Percentiles rank a stretch among this genome's conserved stretches.
phyloP scores from a whole-genome alignment of 1,140 invertebrate species.

The Macrobrachium nipponense region DNA sequence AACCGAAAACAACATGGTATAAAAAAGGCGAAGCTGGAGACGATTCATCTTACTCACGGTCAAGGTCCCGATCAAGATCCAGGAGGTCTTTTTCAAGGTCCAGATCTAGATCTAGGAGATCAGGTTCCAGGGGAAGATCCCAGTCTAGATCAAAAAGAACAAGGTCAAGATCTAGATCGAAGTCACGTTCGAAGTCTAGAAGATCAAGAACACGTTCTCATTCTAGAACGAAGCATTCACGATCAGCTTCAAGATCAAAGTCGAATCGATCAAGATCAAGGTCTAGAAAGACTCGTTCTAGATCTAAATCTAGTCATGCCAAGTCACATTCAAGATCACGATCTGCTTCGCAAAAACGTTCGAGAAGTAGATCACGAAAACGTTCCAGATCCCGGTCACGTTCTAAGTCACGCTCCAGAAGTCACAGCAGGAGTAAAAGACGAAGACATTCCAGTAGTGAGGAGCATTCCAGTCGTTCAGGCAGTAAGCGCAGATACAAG shows the following conservation, averaged over 20 bases:
- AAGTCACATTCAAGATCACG: not conserved
- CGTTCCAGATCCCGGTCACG: no score
- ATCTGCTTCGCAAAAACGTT: not conserved
- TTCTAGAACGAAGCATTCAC: not conserved
- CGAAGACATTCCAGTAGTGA: conserved; percentile 10
- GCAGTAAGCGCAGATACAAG: conserved; percentile 34
- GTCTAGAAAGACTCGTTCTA: not conserved
- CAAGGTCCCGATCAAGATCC: conserved; percentile 22
- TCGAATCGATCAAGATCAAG: conserved; percentile 10
- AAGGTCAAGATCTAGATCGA: conserved; percentile 19
- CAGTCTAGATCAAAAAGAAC: conserved; percentile 6
- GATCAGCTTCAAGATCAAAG: not conserved
- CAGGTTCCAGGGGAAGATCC: conserved; percentile 19
- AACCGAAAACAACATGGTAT: conserved; percentile 33
- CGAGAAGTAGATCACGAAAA: conserved; percentile 12
- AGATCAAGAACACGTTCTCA: conserved; percentile 12
- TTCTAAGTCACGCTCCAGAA: not conserved
- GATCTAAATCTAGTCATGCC: not conserved
- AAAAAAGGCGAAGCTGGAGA: conserved; percentile 14
- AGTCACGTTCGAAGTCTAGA: conserved; percentile 16
- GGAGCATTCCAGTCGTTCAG: conserved; percentile 63
- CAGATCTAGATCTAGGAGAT: conserved; percentile 42
- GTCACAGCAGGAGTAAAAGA: conserved; percentile 7
- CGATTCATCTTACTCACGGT: conserved; percentile 1
- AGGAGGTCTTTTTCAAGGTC: conserved; percentile 5